Conservation (phyloP, 1,140 invertebrate species). For the Luehdorfia chinensis region DNA sequence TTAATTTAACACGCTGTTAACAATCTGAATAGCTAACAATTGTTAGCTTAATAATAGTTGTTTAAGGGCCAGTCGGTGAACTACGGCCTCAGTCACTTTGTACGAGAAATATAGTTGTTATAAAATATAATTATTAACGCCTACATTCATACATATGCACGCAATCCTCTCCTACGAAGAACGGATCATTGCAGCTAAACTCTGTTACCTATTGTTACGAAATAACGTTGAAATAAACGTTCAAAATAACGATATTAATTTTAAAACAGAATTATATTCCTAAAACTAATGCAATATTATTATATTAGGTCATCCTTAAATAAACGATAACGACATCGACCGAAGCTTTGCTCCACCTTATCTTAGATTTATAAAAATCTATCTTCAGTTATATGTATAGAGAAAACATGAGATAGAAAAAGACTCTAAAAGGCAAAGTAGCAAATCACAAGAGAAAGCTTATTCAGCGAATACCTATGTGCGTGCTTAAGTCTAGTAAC, state of each 20-base stretch:
- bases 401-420: conserved; percentile 47
- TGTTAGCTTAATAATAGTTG: no score
- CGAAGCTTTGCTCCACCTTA: conserved; percentile 63
- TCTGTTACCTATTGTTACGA: not conserved
- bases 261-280: not conserved
- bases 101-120: no score
- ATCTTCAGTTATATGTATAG: conserved; percentile 35
- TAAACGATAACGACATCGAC: conserved; percentile 18
- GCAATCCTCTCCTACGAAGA: no score
- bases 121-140: no score
- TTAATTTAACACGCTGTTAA: no score
- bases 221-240: not conserved
- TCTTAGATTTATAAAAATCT: conserved; percentile 48
- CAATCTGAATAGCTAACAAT: no score
- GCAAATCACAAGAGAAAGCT: conserved; percentile 70
- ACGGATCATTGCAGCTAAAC: no score
- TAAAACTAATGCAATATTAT: conserved; percentile 1
- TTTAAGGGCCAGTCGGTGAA: no score
- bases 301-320: conserved; percentile 24
- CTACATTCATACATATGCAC: no score
- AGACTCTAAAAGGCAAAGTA: conserved; percentile 58
- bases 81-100: no score
- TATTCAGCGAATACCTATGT: conserved; percentile 45
- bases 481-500: conserved; percentile 37
- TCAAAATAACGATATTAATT: not conserved